Evolutionary conservation across 2,113 vertebrate species (phyloP).

Genomic region (Oxyruncus cristatus): DNA sequence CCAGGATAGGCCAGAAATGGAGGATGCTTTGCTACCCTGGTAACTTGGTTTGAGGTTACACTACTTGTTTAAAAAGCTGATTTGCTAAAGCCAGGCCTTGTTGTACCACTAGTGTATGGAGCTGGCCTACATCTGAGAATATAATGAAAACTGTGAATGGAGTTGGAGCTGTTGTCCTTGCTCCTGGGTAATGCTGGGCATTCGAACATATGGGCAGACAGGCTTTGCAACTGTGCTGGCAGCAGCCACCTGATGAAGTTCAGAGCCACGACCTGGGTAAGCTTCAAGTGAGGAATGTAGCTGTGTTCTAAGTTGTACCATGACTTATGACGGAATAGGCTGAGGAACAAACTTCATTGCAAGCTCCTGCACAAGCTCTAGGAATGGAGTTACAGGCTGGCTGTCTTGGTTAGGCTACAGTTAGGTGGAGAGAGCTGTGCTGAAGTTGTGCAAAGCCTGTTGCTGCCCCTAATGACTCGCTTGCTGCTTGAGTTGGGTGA

Average conservation of each 20-base stretch:
- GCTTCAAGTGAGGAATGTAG: not conserved
- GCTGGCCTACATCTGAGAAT: not conserved
- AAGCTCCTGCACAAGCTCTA: not conserved
- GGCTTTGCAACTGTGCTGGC: not conserved
- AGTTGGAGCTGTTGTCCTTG: not conserved
- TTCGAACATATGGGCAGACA: rapidly evolving
- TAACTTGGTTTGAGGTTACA: not conserved
- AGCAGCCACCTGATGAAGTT: not conserved
- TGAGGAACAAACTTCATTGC: not conserved
- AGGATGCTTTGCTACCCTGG: not conserved
- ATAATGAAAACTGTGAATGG: not conserved
- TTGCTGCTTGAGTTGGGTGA: not conserved
- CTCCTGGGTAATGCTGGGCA: not conserved
- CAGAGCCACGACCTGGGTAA: not conserved
- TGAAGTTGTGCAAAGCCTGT: not conserved
- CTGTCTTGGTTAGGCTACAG: not conserved
- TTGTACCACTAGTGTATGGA: not conserved
- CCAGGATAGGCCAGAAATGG: not conserved
- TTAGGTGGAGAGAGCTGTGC: not conserved
- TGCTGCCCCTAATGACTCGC: not conserved
- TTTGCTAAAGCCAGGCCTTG: not conserved
- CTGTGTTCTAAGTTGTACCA: not conserved
- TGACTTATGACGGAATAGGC: not conserved
- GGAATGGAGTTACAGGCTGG: not conserved
- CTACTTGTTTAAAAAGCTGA: not conserved